Conservation (phyloP, 1,140 invertebrate genomes). For the Melitaea cinxia region DNA sequence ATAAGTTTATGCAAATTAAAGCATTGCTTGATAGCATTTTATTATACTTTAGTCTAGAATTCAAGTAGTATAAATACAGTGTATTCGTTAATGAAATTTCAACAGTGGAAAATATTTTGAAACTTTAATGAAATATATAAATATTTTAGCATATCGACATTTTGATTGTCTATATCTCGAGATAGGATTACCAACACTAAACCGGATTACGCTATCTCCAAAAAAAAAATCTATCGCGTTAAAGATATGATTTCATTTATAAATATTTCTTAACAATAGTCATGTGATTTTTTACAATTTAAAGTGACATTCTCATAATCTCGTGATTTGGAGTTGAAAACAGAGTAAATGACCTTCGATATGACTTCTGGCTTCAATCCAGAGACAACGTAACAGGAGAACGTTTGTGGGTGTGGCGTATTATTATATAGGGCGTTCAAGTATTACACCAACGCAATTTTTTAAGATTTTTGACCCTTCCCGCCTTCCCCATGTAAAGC, state of each 20-base stretch:
- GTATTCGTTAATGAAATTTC: no score
- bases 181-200: not conserved
- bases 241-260: not conserved
- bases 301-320: not conserved
- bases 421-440: conserved; percentile 2
- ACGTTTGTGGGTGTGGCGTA: not conserved
- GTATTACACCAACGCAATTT: no score
- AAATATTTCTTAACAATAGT: not conserved
- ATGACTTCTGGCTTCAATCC: not conserved
- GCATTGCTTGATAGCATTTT: no score
- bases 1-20: no score
- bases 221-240: not conserved
- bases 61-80: no score
- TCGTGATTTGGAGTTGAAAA: not conserved
- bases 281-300: not conserved
- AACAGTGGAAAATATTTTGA: no score
- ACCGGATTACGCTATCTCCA: not conserved
- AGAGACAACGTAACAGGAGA: not conserved
- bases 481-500: no score
- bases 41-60: no score
- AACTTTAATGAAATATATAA: no score
- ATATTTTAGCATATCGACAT: no score
- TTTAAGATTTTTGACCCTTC: no score
- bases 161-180: not conserved
- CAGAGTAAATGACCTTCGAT: conserved; percentile 5